Percentiles rank a stretch among this genome's conserved stretches.
Evolutionary conservation across 2,113 vertebrate species (phyloP).

Genomic region (Spea multiplicata): DNA sequence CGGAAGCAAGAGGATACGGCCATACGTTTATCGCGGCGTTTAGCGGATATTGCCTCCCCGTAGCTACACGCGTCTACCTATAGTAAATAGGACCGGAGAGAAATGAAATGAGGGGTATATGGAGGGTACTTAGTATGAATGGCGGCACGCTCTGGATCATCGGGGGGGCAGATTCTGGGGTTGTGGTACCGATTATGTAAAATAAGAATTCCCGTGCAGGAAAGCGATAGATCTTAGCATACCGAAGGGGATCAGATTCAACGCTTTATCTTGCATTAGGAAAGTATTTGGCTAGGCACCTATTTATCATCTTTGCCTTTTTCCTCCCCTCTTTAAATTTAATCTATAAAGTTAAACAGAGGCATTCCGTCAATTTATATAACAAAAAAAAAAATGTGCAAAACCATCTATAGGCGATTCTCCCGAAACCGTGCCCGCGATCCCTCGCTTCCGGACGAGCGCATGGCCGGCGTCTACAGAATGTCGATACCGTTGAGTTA

Average conservation of each 20-base stretch:
- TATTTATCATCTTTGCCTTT: slow-evolving; percentile 50
- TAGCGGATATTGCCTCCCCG: too few relatives aligned
- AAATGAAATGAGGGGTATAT: too few relatives aligned
- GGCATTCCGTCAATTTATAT: slow-evolving; percentile 69
- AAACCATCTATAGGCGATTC: slow-evolving; percentile 51
- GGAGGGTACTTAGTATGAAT: neutral
- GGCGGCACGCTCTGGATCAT: neutral
- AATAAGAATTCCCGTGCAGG: slow-evolving; percentile 70
- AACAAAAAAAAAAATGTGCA: slow-evolving; percentile 47
- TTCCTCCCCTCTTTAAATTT: neutral
- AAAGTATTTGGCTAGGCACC: slow-evolving; percentile 80
- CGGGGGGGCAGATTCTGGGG: neutral
- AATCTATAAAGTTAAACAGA: slow-evolving; percentile 61
- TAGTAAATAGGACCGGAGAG: too few relatives aligned
- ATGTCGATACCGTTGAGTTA: slow-evolving; percentile 45
- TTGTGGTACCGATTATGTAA: too few relatives aligned
- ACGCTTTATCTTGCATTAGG: slow-evolving; percentile 8
- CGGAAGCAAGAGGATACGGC: too few relatives aligned
- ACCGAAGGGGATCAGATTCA: too few relatives aligned
- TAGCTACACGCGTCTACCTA: too few relatives aligned
- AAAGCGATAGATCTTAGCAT: slow-evolving; percentile 63
- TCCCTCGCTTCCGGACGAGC: slow-evolving; percentile 34
- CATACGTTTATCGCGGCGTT: too few relatives aligned
- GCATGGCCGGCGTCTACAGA: slow-evolving; percentile 48
- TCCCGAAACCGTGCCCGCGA: slow-evolving; percentile 56